Conservation (phyloP, 2,888 invertebrate species). For the Latheticus oryzae region DNA sequence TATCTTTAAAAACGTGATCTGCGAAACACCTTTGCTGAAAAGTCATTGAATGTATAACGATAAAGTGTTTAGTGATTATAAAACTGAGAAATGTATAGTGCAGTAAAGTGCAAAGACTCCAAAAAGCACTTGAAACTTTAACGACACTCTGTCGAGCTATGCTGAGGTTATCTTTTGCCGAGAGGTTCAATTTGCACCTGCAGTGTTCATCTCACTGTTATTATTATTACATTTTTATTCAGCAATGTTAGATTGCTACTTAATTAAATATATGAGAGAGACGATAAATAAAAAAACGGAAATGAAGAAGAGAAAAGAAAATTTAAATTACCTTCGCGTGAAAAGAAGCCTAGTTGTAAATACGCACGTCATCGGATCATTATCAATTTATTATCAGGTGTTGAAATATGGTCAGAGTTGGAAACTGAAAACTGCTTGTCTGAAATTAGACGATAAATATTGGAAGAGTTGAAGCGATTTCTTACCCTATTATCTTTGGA, state of each 20-base stretch:
- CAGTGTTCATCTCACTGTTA: conserved; percentile 8
- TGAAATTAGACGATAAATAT: conserved; percentile 39
- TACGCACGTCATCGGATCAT: conserved; percentile 38
- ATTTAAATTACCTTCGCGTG: conserved; percentile 35
- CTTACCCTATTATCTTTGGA: conserved; percentile 12
- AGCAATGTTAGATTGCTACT: conserved; percentile 25
- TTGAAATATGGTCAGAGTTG: conserved; percentile 33
- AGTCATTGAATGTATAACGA: too few relatives aligned
- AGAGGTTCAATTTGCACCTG: conserved; percentile 10
- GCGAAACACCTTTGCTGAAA: too few relatives aligned
- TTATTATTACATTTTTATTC: conserved; percentile 26
- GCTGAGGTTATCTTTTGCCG: conserved; percentile 4
- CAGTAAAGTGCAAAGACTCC: conserved; percentile 10
- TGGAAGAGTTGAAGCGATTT: conserved; percentile 23
- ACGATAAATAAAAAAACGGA: conserved; percentile 20
- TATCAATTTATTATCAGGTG: conserved; percentile 39
- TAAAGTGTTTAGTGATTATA: too few relatives aligned
- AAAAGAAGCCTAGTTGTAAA: conserved; percentile 29
- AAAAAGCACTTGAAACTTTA: conserved; percentile 22
- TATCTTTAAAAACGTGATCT: too few relatives aligned
- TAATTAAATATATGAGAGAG: conserved; percentile 26
- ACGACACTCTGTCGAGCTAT: conserved; percentile 12
- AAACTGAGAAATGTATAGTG: too few relatives aligned
- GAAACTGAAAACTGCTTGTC: conserved; percentile 29
- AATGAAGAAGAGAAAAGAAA: conserved; percentile 19